These are phyloP conservation scores for Myotis davidii DNA, from an alignment of 2,113 vertebrate species.

Conservation along the genomic window DNA sequence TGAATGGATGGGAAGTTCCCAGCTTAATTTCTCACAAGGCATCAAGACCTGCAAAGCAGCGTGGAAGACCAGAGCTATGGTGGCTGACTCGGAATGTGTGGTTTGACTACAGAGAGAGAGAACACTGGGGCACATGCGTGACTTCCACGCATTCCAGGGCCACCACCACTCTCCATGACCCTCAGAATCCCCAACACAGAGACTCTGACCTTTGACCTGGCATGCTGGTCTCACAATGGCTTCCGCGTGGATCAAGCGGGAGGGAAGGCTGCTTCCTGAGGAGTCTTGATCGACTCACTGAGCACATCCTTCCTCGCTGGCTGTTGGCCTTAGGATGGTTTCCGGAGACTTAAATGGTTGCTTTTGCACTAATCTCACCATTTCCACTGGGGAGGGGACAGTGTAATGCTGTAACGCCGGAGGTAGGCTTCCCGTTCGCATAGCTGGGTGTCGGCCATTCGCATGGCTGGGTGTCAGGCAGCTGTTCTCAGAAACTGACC, in stretches of 20 bases:
- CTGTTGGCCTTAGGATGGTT: too few species aligned
- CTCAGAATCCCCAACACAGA: conserved; percentile 82
- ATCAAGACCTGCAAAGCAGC: not conserved
- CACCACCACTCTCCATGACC: conserved; percentile 86
- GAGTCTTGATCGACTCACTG: too few species aligned
- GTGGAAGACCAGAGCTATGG: not conserved
- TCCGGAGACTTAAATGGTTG: too few species aligned
- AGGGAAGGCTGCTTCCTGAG: too few species aligned
- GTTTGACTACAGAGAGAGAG: conserved; percentile 83
- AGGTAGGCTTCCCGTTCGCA: too few species aligned
- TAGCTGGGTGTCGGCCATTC: too few species aligned
- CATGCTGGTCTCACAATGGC: conserved; percentile 88
- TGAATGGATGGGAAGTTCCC: not conserved
- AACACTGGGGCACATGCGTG: conserved; percentile 86
- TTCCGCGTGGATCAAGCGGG: conserved; percentile 84
- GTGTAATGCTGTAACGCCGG: too few species aligned
- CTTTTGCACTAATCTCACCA: too few species aligned
- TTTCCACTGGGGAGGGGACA: too few species aligned
- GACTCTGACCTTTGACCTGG: conserved; percentile 87
- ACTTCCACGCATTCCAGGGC: conserved; percentile 86
- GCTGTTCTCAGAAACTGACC: not conserved
- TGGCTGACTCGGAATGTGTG: conserved; percentile 13
- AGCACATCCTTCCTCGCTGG: too few species aligned
- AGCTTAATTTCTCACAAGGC: not conserved
- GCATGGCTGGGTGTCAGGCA: not conserved